Base-by-base conservation (phyloP, 2,113 vertebrate genomes). In the Nasalis larvatus region DNA sequence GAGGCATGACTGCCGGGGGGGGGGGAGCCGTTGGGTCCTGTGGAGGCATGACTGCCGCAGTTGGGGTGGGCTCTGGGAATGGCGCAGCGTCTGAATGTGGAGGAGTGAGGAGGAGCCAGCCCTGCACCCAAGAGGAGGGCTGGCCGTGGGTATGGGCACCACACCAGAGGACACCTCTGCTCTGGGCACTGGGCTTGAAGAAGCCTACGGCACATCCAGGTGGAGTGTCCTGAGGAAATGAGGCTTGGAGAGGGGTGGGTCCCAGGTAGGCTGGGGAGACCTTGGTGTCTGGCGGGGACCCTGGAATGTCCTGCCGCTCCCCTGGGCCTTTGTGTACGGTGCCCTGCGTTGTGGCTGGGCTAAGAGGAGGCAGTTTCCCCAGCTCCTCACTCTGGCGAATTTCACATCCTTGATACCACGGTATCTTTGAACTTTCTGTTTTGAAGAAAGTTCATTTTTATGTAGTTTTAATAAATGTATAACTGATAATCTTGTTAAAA, bases 291-390 rank as follows among this genome's bases (percentile, higher is more conserved):
- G 18, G 0, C 4, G 16, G 42, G 20, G 4, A 5, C 37, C 14
- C 35, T 1, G 18, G 35, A 56, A 4, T 0, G 0, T 16, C 84
- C 63, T 8, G 52, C 66, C 17, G 45, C 32, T 9, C 6, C 1
- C 13, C 21, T 2, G 30, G 73, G 37, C 37, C 54, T 3, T 10
- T 35, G 71, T 25, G 45, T 42, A 14, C 52, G 21, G 30, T 5
- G 21, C 21, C 45, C 25, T 37, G 30, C 35, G 1, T 3, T 1
- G 0, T 69, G n/a, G 18, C 8, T 8, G 1, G 6, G 14, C 54
- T 32, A 14, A 13, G 54, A 42, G 42, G n/a, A 77, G 23, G n/a
- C 32, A 49, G 42, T 32, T 16, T 27, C 11, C 1, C 1, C 1
- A 54, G 49, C 13, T 4, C 37, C 21, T 35, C 6, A 2, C 8